Conservation (phyloP, 2,888 invertebrate species). For the Ectemnius continuus region DNA sequence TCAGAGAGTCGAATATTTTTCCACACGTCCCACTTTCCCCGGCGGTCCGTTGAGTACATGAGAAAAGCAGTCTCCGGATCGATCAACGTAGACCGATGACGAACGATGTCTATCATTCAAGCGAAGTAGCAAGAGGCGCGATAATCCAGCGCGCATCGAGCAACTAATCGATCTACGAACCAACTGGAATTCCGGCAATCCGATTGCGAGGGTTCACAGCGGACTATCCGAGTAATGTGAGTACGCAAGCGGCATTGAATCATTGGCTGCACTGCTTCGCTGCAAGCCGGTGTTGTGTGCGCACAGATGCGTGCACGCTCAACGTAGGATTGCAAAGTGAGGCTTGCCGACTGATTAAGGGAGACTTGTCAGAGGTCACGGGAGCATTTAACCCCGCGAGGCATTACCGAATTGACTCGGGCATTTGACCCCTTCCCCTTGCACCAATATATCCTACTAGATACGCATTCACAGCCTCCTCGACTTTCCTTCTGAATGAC, state of each 20-base stretch:
- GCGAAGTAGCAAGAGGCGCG: no score
- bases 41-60: no score
- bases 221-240: not conserved
- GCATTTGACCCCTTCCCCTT: slow-evolving; percentile 69
- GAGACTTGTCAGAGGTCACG: slow-evolving; percentile 66
- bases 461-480: not conserved
- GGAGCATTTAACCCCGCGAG: slow-evolving; percentile 70
- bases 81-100: no score
- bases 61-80: no score
- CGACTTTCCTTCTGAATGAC: no score
- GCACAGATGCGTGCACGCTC: slow-evolving; percentile 21
- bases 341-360: slow-evolving; percentile 58
- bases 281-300: slow-evolving; percentile 13
- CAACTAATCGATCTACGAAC: not conserved
- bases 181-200: not conserved
- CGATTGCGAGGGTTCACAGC: not conserved
- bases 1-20: no score
- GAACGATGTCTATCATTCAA: no score
- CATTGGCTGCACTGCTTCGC: not conserved
- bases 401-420: slow-evolving; percentile 73
- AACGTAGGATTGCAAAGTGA: slow-evolving; percentile 55
- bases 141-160: no score
- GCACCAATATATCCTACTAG: slow-evolving; percentile 16
- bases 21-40: no score
- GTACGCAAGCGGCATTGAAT: slow-evolving; percentile 4